phyloP scores from a whole-genome alignment of 2,113 vertebrate genomes.

The Maylandia zebra region DNA sequence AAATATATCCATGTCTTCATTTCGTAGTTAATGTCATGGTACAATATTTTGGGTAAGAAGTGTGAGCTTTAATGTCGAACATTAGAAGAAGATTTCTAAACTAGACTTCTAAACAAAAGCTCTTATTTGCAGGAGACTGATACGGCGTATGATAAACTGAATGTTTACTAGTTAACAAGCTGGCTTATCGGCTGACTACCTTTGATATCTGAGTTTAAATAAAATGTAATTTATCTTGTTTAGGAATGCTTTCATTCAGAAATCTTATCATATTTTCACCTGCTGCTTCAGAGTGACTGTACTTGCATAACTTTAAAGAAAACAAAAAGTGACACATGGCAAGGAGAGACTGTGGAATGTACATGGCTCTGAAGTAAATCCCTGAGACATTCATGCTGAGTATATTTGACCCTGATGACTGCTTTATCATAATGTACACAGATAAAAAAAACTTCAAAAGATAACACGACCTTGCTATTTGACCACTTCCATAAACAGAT shows the following conservation, averaged over 20 bases:
- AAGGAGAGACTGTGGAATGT: background rate
- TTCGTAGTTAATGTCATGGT: background rate
- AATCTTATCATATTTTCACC: background rate
- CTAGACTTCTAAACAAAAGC: background rate
- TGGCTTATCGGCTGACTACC: background rate
- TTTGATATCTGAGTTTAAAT: background rate
- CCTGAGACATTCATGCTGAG: background rate
- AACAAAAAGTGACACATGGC: background rate
- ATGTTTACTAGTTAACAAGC: background rate
- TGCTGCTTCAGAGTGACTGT: background rate
- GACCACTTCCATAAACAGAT: slow-evolving; percentile 1
- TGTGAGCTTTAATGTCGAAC: background rate
- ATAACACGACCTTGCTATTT: background rate
- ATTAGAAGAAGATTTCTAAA: background rate
- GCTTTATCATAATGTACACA: background rate
- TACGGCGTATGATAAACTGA: rapidly evolving
- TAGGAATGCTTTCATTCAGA: background rate
- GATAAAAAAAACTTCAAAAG: background rate
- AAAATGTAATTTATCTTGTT: background rate
- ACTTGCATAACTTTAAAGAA: background rate
- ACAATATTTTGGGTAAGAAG: background rate
- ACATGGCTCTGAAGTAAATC: background rate
- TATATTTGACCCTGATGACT: background rate
- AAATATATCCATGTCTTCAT: background rate
- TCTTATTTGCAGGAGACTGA: background rate